Percentiles rank a stretch among this genome's conserved stretches.
Conservation (phyloP, 2,113 vertebrate genomes). For the Scomber japonicus region DNA sequence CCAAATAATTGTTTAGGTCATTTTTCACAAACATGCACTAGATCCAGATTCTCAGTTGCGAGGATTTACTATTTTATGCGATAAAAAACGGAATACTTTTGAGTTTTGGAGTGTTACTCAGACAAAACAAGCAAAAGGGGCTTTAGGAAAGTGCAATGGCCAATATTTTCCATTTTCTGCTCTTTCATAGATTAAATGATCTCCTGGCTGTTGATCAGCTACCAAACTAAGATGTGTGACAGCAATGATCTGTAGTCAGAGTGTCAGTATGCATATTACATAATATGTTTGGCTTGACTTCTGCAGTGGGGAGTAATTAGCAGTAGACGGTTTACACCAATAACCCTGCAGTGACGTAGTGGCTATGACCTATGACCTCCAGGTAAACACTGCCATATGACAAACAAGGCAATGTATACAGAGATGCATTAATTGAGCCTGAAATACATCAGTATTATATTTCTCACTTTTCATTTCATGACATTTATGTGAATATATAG, state of each 20-base stretch:
- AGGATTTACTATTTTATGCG: not conserved
- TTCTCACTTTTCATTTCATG: no score
- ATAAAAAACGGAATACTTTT: not conserved
- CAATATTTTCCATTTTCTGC: not conserved
- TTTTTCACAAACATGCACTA: no score
- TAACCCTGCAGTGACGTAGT: slow-evolving; percentile 16
- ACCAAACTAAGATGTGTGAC: not conserved
- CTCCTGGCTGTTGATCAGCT: slow-evolving; percentile 11
- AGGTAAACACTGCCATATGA: not conserved
- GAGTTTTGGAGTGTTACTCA: not conserved
- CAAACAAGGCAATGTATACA: not conserved
- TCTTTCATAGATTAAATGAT: not conserved
- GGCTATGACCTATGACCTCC: slow-evolving; percentile 13
- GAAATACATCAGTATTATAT: not conserved
- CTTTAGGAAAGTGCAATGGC: no score
- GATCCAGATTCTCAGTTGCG: not conserved
- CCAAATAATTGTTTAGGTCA: no score
- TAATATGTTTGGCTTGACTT: slow-evolving; percentile 32
- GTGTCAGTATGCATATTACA: slow-evolving; percentile 8
- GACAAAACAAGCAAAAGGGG: no score
- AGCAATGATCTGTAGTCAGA: not conserved
- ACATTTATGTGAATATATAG: no score
- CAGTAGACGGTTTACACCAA: slow-evolving; percentile 52
- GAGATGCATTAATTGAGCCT: not conserved
- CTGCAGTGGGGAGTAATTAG: slow-evolving; percentile 22